Conservation (phyloP, 2,113 vertebrate genomes). For the Corythornis cristatus region DNA sequence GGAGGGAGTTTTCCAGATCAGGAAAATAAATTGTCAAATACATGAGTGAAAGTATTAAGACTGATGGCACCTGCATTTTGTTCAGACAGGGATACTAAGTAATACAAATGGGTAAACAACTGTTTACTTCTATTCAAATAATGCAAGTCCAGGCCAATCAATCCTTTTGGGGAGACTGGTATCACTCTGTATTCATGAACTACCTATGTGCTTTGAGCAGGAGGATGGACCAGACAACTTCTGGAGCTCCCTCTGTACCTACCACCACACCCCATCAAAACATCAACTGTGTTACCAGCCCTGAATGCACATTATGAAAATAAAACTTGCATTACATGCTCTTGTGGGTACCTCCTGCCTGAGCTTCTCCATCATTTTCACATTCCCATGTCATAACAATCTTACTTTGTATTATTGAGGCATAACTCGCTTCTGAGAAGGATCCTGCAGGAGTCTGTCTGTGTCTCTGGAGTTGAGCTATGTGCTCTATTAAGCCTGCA, state of each 20-base stretch:
- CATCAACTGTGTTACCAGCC: not conserved
- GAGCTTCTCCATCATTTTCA: not conserved
- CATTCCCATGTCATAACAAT: not conserved
- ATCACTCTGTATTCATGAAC: not conserved
- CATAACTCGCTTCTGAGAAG: not conserved
- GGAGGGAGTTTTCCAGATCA: not conserved
- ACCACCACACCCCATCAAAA: not conserved
- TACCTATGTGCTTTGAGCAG: not conserved
- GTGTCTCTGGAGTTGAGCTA: not conserved
- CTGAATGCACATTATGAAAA: not conserved
- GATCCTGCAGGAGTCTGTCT: not conserved
- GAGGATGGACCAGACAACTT: not conserved
- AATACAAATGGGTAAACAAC: slow-evolving; percentile 22
- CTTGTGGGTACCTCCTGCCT: not conserved
- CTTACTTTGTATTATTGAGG: not conserved
- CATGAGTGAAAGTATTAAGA: not conserved
- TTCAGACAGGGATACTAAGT: slow-evolving; percentile 6
- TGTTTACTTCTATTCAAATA: slow-evolving; percentile 14
- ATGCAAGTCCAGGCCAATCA: not conserved
- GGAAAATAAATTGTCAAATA: slow-evolving; percentile 9
- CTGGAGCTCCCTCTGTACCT: not conserved
- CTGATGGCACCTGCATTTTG: not conserved
- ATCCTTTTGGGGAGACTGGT: not conserved
- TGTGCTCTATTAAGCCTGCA: not conserved
- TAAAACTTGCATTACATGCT: not conserved